phyloP scores from a whole-genome alignment of 1,140 invertebrate species.

The Drosophila subobscura region DNA sequence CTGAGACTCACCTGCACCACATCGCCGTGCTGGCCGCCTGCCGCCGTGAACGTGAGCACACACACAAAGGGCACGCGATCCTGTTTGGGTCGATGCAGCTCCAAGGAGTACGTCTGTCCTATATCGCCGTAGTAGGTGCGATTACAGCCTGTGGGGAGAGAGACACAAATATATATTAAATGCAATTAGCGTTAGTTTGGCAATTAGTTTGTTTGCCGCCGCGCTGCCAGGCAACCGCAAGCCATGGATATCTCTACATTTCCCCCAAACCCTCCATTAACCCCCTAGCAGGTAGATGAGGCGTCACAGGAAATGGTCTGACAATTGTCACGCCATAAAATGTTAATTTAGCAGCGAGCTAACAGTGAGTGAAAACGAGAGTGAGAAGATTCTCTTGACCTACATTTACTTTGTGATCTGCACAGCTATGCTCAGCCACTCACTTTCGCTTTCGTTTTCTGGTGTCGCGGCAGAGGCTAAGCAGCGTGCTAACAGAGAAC shows the following conservation, averaged over 20 bases:
- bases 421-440: no score
- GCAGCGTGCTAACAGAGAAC: no score
- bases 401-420: no score
- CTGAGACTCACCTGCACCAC: slow-evolving; percentile 90
- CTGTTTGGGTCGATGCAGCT: slow-evolving; percentile 91
- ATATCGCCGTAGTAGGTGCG: slow-evolving; percentile 93
- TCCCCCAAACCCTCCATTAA: background rate
- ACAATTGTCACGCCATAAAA: slow-evolving; percentile 42
- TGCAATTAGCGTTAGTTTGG: slow-evolving; percentile 66
- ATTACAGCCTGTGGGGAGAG: slow-evolving; percentile 89
- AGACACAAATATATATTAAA: slow-evolving; percentile 32
- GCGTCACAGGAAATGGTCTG: slow-evolving; percentile 17
- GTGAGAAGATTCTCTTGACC: no score
- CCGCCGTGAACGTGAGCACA: slow-evolving; percentile 92
- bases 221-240: slow-evolving; percentile 40
- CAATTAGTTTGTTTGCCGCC: slow-evolving; percentile 59
- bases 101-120: slow-evolving; percentile 91
- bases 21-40: slow-evolving; percentile 92
- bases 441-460: no score
- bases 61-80: slow-evolving; percentile 93
- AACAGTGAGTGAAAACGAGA: slow-evolving; percentile 37
- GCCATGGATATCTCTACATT: background rate
- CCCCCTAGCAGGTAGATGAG: slow-evolving; percentile 4
- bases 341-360: slow-evolving; percentile 53
- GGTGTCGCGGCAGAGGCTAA: no score